phyloP scores from a whole-genome alignment of 1,140 invertebrate genomes.

The Habropoda laboriosa region DNA sequence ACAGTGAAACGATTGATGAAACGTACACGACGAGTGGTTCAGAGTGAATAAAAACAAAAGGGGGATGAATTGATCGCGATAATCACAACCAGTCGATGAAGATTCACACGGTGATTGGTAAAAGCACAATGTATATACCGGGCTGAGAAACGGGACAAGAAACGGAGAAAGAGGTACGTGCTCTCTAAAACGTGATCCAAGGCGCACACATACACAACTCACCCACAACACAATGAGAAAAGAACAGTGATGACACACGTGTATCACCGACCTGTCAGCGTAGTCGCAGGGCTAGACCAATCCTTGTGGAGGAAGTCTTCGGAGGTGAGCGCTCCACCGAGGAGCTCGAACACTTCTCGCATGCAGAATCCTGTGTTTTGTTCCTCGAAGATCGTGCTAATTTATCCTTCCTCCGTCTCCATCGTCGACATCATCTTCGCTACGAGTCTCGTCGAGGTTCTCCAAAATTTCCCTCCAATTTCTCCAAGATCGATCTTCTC shows the following conservation, averaged over 20 bases:
- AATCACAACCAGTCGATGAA: slow-evolving; percentile 28
- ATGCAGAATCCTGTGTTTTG: slow-evolving; percentile 66
- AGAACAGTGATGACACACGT: slow-evolving; percentile 48
- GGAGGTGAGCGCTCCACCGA: slow-evolving; percentile 72
- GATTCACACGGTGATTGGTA: slow-evolving; percentile 22
- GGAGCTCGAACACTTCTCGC: slow-evolving; percentile 74
- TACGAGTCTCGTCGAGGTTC: not conserved
- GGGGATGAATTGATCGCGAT: too few species aligned
- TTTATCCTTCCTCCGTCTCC: slow-evolving; percentile 43
- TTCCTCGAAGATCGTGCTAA: not conserved
- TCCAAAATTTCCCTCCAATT: not conserved
- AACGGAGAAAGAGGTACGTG: slow-evolving; percentile 22
- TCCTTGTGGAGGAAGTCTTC: slow-evolving; percentile 68
- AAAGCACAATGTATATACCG: too few species aligned
- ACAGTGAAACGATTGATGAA: slow-evolving; percentile 34
- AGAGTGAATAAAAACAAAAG: too few species aligned
- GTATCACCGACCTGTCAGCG: slow-evolving; percentile 72
- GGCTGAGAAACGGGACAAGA: slow-evolving; percentile 6
- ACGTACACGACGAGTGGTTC: slow-evolving; percentile 45
- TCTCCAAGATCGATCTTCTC: not conserved
- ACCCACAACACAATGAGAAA: slow-evolving; percentile 49
- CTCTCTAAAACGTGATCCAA: slow-evolving; percentile 31
- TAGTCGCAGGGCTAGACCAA: slow-evolving; percentile 61
- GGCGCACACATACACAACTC: slow-evolving; percentile 41
- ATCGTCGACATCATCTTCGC: slow-evolving; percentile 30